These are phyloP conservation scores for Agelas oroides DNA, from an alignment of 37 sponge, comb jelly and placozoan species.

Conservation along the genomic window DNA sequence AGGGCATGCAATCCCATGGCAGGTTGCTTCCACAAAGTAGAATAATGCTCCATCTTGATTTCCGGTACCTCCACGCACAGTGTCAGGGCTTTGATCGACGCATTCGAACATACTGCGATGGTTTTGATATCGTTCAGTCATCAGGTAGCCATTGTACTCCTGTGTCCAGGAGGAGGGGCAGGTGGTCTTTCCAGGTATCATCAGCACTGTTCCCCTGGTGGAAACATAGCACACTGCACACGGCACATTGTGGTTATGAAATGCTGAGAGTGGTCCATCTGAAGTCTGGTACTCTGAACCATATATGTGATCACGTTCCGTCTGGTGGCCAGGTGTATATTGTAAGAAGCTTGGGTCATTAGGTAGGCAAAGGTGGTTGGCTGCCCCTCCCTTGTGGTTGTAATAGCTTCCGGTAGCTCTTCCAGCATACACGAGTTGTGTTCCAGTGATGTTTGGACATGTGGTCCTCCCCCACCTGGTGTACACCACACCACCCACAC, in stretches of 20 bases:
- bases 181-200: conserved; percentile 51
- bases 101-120: conserved; percentile 43
- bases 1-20: too few relatives aligned
- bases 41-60: too few relatives aligned
- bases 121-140: conserved; percentile 8
- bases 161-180: conserved; percentile 50
- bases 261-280: conserved; percentile 11
- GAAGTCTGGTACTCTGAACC: conserved; percentile 39
- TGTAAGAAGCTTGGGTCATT: too few relatives aligned
- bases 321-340: too few relatives aligned
- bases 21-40: too few relatives aligned
- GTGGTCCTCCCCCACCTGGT: conserved; percentile 29
- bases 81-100: conserved; percentile 25
- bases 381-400: background rate
- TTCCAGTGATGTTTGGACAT: conserved; percentile 11
- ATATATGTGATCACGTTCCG: conserved; percentile 2
- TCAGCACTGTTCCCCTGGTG: conserved; percentile 3
- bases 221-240: conserved; percentile 60
- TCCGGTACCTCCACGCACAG: too few relatives aligned
- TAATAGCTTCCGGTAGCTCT: background rate
- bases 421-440: conserved; percentile 8
- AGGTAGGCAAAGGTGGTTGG: conserved; percentile 17
- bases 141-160: conserved; percentile 58
- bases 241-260: conserved; percentile 37
- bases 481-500: conserved; percentile 3